Evolutionary conservation across 2,888 invertebrate species (phyloP), one percentile per base, ranked within the genome.

Genomic region (Ditylenchus weischeri): DNA sequence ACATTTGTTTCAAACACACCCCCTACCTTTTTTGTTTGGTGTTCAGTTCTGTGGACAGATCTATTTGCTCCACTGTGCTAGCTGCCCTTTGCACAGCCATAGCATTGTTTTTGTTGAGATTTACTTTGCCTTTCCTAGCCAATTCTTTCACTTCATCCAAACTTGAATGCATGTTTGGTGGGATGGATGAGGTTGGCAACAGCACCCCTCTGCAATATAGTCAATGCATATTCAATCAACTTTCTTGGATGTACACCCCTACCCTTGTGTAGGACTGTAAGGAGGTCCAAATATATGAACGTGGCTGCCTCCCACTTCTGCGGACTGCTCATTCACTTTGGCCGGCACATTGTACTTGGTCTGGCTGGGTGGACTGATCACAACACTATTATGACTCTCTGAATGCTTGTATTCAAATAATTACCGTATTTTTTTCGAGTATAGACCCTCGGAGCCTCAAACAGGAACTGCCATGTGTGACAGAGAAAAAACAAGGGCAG

Each of bases 241-340:
- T 43, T 43, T 43, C 11, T 13, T 43, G 15, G 15, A 3, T 43
- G 2, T 43, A 43, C 3, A 15, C 43, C 15, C 29, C n/a, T 54
- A 54, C 54, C n/a, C 54, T 54, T 21, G 10, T 29, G 54, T 11
- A 19, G 59, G 36, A 21, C 38, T 59, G 57, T 54, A 67, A n/a
- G 67, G 67, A 15, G 67, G 67, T 7, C 67, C 67, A 8, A 67
- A 67, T 18, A 67, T 69, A 54, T 67, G 66, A 8, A 67, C 68
- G 19, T 67, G 43, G 8, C 43, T 15, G 43, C 43, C 57, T 18
- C 11, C 29, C 29, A 29, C 59, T 38, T 59, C 59, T 36, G 13
- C 59, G 19, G 59, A 36, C 59, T 19, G 36, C 35, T 29, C 35
- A 10, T 18, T 13, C n/a, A 36, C 29, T 35, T 59, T 21, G 23